Base-by-base conservation (phyloP, 2,113 vertebrate species). In the Gymnogyps californianus region DNA sequence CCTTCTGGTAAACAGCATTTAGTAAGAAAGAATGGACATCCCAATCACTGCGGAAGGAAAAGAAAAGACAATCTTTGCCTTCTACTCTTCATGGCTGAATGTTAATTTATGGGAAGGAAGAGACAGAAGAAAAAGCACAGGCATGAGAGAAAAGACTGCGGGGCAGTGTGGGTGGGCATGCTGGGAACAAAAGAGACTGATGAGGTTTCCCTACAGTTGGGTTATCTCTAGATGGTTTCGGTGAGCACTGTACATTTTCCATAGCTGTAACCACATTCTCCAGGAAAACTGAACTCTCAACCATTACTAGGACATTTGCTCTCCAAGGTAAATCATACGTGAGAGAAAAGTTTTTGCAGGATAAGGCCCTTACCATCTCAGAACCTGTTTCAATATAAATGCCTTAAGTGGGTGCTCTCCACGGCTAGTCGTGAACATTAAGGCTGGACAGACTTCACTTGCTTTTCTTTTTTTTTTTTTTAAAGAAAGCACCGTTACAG, bases 241-340 rank as follows among this genome's bases (percentile, higher is more conserved):
- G 51, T 42, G 58, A 96, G 44, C 44, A 79, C 62, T 18, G 55
- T 10, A 59, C 40, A 24, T 34, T 6, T 71, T 71, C 32, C 32
- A 79, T 21, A 85, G 51, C 81, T 61, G 49, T 61, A 65, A 38
- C 47, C 75, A 80, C 22, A 9, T 44, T 28, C 38, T 47, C 29
- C 49, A 58, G 49, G 42, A 79, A 67, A 12, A 0, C 47, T 51
- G 40, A 86, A 6, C 46, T 72, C 54, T 49, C 31, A 14, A 16
- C 16, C 40, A 36, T 0, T 61, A 51, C 34, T 47, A 26, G 67
- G 36, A 85, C n/a, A 36, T 81, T 77, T 77, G 29, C 16, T 49
- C 31, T 57, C 67, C 0, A 3, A 46, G 36, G 7, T 32, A 80
- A 79, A 86, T 29, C 4, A 24, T 11, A 17, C 0, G 1, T 3